Evolutionary conservation across 2,888 invertebrate species (phyloP), one percentile per base, ranked within the genome.

Genomic region (Proisotoma minuta): DNA sequence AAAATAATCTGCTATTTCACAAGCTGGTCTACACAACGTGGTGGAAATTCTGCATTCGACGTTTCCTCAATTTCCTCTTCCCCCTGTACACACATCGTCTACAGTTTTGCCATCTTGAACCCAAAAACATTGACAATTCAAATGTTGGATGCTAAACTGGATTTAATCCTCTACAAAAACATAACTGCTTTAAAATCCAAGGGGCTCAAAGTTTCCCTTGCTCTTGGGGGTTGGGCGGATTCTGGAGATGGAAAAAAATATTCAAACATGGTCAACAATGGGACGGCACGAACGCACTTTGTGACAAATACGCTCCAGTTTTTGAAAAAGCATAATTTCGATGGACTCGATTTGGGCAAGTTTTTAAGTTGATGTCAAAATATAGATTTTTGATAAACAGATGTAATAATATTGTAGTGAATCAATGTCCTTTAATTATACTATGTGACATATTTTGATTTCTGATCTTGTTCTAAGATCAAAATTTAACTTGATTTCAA

Each of bases 211-310:
- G 89, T 91, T 0, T 80, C 90, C 0, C 81, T 96, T 2, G 94
- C 93, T 0, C 84, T 96, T 62, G 96, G 95, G 2, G 96, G 95
- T 0, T 95, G 95, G 95, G 93, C 91, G 75, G 93, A 95, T 78
- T 94, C 92, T 0, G 81, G n/a, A 81, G 89, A 88, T 0, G 91
- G 89, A 3, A 88, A 89, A 76, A 93, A 93, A 76, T 93, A 93
- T 78, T 88, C 90, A 1, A 82, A 34, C 81, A 84, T 68, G 88
- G 86, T 0, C 78, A 91, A 3, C 89, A 90, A 75, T 83, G 86
- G 0, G 85, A 86, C 43, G 89, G 12, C 26, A 3, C 3, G 50
- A 22, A 20, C 50, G 3, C 18, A 22, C 23, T 50, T 50, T 50
- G 50, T 43, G 5, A 43, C 43, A 4, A 43, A 43, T 18, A 20